These are phyloP conservation scores for Psophia crepitans DNA, from an alignment of 2,113 vertebrate genomes.

Conservation along the genomic window DNA sequence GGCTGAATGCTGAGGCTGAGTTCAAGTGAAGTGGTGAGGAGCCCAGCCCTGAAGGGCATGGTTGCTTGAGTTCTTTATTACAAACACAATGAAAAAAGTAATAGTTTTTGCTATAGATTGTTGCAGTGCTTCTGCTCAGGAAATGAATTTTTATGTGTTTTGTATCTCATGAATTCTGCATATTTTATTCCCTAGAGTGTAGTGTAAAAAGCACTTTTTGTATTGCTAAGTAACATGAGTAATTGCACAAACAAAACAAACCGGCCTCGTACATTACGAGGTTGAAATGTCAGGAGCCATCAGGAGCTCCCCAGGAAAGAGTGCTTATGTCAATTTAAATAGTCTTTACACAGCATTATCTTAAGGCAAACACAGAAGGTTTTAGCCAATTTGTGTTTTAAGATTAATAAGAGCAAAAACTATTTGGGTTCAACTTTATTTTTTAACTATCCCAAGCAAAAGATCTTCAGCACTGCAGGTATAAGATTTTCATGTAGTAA, in stretches of 20 bases:
- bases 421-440: not conserved
- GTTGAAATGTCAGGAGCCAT: conserved; percentile 32
- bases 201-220: conserved; percentile 63
- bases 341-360: not conserved
- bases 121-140: conserved; percentile 41
- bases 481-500: not conserved
- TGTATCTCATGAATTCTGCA: conserved; percentile 65
- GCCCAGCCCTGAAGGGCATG: conserved; percentile 55
- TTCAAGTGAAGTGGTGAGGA: conserved; percentile 63
- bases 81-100: conserved; percentile 57
- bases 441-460: not conserved
- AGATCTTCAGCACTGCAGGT: not conserved
- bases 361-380: not conserved
- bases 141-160: conserved; percentile 73
- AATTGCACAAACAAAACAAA: conserved; percentile 59
- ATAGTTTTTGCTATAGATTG: conserved; percentile 32
- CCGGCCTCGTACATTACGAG: not conserved
- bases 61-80: conserved; percentile 65
- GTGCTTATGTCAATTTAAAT: conserved; percentile 36
- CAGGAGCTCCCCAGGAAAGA: conserved; percentile 33
- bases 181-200: conserved; percentile 65
- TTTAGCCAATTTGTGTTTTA: conserved; percentile 1
- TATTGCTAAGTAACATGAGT: conserved; percentile 33
- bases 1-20: conserved; percentile 34
- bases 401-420: not conserved